Evolutionary conservation across 53 echinoderm and acorn worm genomes (phyloP), one percentile per base, ranked within the genome.

Genomic region (Holothuria scabra): DNA sequence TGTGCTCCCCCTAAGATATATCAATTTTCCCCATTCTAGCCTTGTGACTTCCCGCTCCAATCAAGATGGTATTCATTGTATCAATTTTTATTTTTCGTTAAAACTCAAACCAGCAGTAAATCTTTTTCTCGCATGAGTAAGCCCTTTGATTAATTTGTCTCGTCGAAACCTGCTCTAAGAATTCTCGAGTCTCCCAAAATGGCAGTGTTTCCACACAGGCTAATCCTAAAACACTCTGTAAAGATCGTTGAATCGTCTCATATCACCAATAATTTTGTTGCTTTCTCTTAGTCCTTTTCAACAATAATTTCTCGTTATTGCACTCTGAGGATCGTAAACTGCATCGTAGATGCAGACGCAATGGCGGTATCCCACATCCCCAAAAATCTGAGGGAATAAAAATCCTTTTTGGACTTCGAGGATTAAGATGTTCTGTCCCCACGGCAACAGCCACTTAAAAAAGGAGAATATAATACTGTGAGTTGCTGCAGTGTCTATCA

Each of bases 51-150:
- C 35, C 69, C 35, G 16, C 37, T 21, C 41, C 41, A 41, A 41
- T 41, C 41, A 41, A 8, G 41, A 41, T 41, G 41, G 41, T 41
- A 41, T 41, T 41, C 41, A 41, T 41, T 41, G 41, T 41, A 41
- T 41, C 41, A 41, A 41, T 41, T 41, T 41, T 41, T 41, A 41
- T 41, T 41, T 41, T 41, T 41, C 10, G 41, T 41, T 41, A 28
- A n/a, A 67, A 67, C 32, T 37, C 29, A 67, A n/a, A 67, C 1
- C 13, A 30, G 67, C 41, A 44, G 41, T 44, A 46, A 44, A 72
- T 72, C 72, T 72, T 22, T 52, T 46, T 44, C 16, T 72, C 46
- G 48, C 26, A 48, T 72, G 72, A 48, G 72, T 69, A 69, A 72
- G 48, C 65, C 31, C 9, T 30, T 67, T 67, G 67, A 67, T 67